These are phyloP conservation scores for Erebia ligea DNA, from an alignment of 2,888 invertebrate species.

Conservation along the genomic window DNA sequence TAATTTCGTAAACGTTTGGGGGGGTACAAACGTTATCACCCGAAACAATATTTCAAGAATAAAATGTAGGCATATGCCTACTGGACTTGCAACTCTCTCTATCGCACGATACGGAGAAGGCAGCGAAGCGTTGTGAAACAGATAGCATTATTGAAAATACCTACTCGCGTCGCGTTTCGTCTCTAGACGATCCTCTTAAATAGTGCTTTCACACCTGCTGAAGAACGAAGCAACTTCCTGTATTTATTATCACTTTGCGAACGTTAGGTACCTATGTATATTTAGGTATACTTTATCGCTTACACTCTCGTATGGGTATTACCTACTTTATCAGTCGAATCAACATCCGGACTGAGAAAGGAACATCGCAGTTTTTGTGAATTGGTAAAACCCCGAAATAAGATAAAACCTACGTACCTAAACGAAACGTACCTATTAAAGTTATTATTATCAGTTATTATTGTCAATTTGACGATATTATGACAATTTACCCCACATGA, in stretches of 20 bases:
- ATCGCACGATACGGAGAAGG: too few relatives aligned
- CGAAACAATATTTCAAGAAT: too few relatives aligned
- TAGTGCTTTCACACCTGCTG: not conserved
- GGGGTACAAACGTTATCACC: too few relatives aligned
- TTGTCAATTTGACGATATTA: not conserved
- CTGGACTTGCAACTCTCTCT: too few relatives aligned
- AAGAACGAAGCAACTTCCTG: not conserved
- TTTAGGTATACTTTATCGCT: not conserved
- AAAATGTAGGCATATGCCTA: too few relatives aligned
- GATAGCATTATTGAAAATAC: too few relatives aligned
- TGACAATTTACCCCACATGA: not conserved
- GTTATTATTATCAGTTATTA: too few relatives aligned
- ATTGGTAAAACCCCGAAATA: not conserved
- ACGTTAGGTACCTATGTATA: not conserved
- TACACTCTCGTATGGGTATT: not conserved
- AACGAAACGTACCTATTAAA: not conserved
- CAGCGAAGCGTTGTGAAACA: too few relatives aligned
- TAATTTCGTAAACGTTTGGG: too few relatives aligned
- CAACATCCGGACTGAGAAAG: not conserved
- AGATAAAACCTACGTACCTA: not conserved
- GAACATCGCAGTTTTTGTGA: not conserved
- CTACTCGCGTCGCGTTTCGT: too few relatives aligned
- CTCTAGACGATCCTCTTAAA: too few relatives aligned
- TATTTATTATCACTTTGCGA: not conserved
- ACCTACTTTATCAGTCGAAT: not conserved